Conservation (phyloP, 2,797 vertebrate species). For the Carduelis carduelis region DNA sequence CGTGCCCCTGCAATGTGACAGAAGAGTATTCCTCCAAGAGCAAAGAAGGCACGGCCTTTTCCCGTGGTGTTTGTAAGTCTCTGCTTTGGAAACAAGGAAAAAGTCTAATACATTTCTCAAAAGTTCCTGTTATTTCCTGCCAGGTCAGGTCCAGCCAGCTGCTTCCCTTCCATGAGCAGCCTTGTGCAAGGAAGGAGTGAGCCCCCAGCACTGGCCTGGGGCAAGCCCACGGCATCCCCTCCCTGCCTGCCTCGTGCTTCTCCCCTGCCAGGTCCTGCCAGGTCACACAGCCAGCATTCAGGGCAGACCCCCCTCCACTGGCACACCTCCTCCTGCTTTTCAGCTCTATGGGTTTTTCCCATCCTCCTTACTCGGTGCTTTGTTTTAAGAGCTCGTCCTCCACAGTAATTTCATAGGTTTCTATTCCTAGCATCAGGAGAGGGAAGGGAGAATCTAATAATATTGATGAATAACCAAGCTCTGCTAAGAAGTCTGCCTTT, state of each 20-base stretch:
- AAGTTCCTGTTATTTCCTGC: not conserved
- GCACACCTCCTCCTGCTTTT: not conserved
- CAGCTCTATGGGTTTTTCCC: not conserved
- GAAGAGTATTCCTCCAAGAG: not conserved
- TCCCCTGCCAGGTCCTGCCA: not conserved
- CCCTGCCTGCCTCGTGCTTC: no score
- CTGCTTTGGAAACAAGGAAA: not conserved
- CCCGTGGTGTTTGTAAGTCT: not conserved
- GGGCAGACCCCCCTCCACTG: not conserved
- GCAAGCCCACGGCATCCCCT: accelerated
- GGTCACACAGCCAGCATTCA: not conserved
- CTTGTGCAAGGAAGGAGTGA: accelerated
- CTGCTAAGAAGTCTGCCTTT: slow-evolving; percentile 39
- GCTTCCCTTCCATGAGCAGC: not conserved
- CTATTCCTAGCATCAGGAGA: slow-evolving; percentile 58
- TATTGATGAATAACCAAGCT: slow-evolving; percentile 46
- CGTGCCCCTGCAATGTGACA: not conserved
- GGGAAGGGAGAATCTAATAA: slow-evolving; percentile 46
- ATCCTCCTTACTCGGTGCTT: not conserved
- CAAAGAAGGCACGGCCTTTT: not conserved
- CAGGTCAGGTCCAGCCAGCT: not conserved
- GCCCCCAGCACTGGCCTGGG: not conserved
- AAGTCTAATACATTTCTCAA: not conserved
- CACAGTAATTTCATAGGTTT: slow-evolving; percentile 47
- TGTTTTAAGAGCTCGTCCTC: slow-evolving; percentile 45